Base-by-base conservation (phyloP, 2,113 vertebrate species). In the Mionectes macconnelli region DNA sequence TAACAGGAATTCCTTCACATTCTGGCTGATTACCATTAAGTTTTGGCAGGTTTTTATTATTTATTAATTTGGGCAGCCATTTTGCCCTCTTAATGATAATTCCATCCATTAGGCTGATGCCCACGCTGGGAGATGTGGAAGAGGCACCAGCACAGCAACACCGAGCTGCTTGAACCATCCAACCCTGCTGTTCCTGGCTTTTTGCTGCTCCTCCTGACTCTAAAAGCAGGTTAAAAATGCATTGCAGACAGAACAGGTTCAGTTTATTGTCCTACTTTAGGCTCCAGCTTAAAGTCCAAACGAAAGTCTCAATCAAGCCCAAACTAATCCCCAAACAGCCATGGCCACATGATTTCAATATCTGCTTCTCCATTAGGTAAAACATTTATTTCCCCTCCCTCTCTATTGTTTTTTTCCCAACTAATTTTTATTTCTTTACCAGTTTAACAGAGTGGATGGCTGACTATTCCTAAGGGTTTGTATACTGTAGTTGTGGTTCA, bases 61-160 rank as follows among this genome's bases (percentile, higher is more conserved):
- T 81, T 77, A 73, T n/a, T 64, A 35, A 90, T 81, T 73, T 42
- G 25, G 20, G 74, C n/a, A 87, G 45, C 13, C 4, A 16, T 69
- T 94, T 80, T 67, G 7, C 67, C n/a, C 30, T 87, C 59, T 42
- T 42, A 49, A 45, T 40, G 14, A 2, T 24, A 87, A 30, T 84
- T 68, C 69, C 39, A 30, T 22, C 40, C 3, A 2, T 42, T 13
- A 42, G 37, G 44, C 50, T 50, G 49, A 73, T 56, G 33, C 35
- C 0, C 0, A 22, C 0, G 0, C n/a, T n/a, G 30, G 49, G 28
- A 49, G 28, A 40, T 47, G 42, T 30, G 24, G 47, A 90, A 84
- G 47, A 4, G 37, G 24, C 20, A 87, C 17, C 37, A 56, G 33
- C 9, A 28, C 9, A n/a, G 44, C 16, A 35, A 83, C 0, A 0